Base-by-base conservation (phyloP, 2,797 vertebrate genomes). In the Phoxinus dragarum region DNA sequence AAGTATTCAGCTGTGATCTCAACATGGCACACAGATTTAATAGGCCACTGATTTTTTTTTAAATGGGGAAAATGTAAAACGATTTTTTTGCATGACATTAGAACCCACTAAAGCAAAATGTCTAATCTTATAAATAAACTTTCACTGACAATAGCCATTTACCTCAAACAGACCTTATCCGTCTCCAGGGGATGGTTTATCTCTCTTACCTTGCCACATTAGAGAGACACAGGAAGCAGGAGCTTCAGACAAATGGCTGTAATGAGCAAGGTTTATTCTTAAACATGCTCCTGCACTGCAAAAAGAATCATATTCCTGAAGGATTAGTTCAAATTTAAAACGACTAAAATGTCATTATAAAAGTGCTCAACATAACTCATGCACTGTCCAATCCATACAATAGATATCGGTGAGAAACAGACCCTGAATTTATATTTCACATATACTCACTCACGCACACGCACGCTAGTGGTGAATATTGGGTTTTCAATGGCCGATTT, bases 111-210 rank as follows among this genome's bases (percentile, higher is more conserved):
- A 74, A 44, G 17, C 81, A 47, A 17, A 75, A 66, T 19, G 23
- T 38, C 31, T 75, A 31, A 76, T 76, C 73, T 76, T 27, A 3
- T 19, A 8, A 67, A 84, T 66, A 31, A 66, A 61, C 19, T 82
- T 61, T 34, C 31, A n/a, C 59, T 52, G 31, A 67, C 59, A 67
- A 75, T 40, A 47, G 56, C 10, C 21, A 5, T 82, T 66, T 82
- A 67, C 54, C 42, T 74, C 54, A 47, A 74, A 59, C 27, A 6
- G 67, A 72, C 36, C 36, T 40, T 77, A 78, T 78, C 38, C 8
- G 6, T 77, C 82, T 84, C 61, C 44, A 16, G 82, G 73, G 71
- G 73, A 38, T 17, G 44, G 64, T 78, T 84, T 69, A 69, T 54
- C 66, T 71, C 44, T 84, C 38, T 61, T 76, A 44, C 59, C 42